Conservation (phyloP, 30 jellyfish, hydroid and myxozoan genomes). For the Rhopilema esculentum region DNA sequence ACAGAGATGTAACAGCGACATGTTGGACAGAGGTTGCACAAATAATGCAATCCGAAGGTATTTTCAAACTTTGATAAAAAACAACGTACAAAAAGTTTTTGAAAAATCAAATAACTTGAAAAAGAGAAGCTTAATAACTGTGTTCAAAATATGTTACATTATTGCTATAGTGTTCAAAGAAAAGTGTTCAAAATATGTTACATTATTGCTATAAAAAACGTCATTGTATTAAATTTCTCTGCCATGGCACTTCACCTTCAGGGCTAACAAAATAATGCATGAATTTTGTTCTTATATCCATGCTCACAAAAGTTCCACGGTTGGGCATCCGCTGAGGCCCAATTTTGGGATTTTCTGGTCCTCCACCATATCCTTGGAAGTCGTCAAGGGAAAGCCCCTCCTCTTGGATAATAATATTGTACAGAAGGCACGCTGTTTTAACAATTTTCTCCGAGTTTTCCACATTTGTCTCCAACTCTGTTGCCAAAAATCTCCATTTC, state of each 20-base stretch:
- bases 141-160: no score
- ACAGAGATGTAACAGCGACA: not conserved
- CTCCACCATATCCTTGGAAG: not conserved
- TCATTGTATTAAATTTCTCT: no score
- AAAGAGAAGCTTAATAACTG: no score
- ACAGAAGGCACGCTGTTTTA: conserved; percentile 23
- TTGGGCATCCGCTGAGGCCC: not conserved
- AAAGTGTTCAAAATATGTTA: no score
- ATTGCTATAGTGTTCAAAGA: no score
- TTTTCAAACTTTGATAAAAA: no score
- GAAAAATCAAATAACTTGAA: no score
- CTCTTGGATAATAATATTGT: conserved; percentile 26
- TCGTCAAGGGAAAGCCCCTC: conserved; percentile 10
- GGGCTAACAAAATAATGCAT: not conserved
- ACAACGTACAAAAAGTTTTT: no score
- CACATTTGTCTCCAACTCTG: not conserved
- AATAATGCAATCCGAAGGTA: not conserved
- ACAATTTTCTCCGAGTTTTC: not conserved
- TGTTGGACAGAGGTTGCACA: conserved; percentile 16
- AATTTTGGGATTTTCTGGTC: not conserved
- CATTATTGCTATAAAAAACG: no score
- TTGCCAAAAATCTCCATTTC: conserved; percentile 15
- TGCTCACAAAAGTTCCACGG: conserved; percentile 1
- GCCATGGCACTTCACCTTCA: conserved; percentile 17
- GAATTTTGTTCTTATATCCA: not conserved